These are phyloP conservation scores for Cerceris ruficornis DNA, from an alignment of 2,888 invertebrate species.

Conservation along the genomic window DNA sequence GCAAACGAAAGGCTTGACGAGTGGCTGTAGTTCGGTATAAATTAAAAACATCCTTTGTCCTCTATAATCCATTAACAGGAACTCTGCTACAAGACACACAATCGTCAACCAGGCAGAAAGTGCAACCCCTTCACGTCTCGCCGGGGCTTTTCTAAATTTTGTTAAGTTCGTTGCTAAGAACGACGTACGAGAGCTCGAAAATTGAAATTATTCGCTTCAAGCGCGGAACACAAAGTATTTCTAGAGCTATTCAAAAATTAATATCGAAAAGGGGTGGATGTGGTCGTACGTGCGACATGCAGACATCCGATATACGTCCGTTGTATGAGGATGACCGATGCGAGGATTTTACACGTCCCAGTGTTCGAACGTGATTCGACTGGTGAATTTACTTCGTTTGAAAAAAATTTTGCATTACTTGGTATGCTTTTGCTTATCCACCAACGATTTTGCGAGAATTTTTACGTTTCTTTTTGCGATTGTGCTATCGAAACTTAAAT, in stretches of 20 bases:
- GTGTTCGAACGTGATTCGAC: not conserved
- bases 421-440: not conserved
- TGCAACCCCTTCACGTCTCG: not conserved
- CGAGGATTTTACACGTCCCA: not conserved
- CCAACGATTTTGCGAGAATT: no score
- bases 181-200: not conserved
- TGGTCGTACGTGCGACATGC: not conserved
- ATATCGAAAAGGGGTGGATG: conserved; percentile 7
- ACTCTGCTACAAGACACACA: not conserved
- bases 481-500: no score
- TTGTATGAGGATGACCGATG: not conserved
- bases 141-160: not conserved
- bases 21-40: not conserved
- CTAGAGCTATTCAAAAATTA: conserved; percentile 23
- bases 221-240: conserved; percentile 21
- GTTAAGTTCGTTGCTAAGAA: conserved; percentile 7
- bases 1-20: not conserved
- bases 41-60: not conserved
- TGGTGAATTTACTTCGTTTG: not conserved
- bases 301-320: not conserved
- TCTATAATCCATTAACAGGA: not conserved
- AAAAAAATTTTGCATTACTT: not conserved
- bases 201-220: conserved; percentile 23
- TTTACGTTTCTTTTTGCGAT: no score
- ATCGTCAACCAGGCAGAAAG: not conserved